Evolutionary conservation across 2,797 vertebrate genomes (phyloP).

Genomic region (Taeniopygia guttata): DNA sequence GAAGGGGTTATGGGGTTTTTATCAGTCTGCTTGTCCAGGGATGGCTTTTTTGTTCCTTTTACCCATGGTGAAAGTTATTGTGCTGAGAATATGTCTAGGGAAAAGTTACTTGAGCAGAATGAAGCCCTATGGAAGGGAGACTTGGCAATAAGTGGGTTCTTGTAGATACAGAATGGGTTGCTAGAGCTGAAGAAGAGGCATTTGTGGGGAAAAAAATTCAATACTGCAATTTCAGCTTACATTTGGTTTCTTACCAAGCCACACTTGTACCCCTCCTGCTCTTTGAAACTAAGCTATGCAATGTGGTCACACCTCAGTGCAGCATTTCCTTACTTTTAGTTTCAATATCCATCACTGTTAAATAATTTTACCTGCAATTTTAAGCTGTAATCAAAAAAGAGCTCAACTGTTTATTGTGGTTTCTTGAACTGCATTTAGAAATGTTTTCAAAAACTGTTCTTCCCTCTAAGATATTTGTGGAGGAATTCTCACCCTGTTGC

Average conservation of each 20-base stretch:
- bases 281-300: not conserved
- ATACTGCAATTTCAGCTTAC: not conserved
- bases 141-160: not conserved
- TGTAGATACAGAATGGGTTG: not conserved
- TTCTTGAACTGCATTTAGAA: not conserved
- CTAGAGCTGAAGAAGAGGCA: not conserved
- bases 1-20: not conserved
- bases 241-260: not conserved
- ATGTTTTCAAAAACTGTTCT: not conserved
- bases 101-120: not conserved
- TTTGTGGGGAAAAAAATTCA: not conserved
- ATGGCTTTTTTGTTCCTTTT: not conserved
- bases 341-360: not conserved
- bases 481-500: not conserved
- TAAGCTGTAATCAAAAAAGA: not conserved
- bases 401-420: fast-evolving
- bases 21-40: not conserved
- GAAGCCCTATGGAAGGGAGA: not conserved
- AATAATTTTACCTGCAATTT: not conserved
- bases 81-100: not conserved
- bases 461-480: fast-evolving
- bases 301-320: not conserved
- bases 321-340: not conserved
- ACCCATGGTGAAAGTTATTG: not conserved
- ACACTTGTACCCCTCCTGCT: not conserved